These are phyloP conservation scores for Sphyrna mokarran DNA, from an alignment of 2,113 vertebrate genomes.

Conservation along the genomic window DNA sequence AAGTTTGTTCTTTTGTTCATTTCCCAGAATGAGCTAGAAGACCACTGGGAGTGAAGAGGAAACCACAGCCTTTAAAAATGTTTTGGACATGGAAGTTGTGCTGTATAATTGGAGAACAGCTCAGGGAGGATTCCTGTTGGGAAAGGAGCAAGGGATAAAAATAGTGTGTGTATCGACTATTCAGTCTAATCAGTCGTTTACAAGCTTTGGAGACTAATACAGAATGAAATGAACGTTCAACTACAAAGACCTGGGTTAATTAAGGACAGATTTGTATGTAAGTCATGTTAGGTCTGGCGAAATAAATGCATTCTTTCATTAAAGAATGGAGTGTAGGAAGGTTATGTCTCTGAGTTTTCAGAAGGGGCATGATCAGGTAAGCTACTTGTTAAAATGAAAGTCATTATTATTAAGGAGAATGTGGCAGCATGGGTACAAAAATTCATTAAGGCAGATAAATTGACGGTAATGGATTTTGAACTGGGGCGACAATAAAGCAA, in stretches of 20 bases:
- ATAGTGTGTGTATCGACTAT: too few species aligned
- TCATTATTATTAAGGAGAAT: not conserved
- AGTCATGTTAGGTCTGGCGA: not conserved
- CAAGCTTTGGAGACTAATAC: not conserved
- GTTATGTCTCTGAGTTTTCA: not conserved
- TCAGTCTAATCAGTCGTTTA: not conserved
- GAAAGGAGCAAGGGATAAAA: not conserved
- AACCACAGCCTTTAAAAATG: not conserved
- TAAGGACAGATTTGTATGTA: not conserved
- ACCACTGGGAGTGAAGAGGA: too few species aligned
- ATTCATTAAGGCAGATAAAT: not conserved
- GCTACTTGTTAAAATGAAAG: not conserved
- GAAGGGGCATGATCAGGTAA: not conserved
- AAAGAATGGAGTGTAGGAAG: not conserved
- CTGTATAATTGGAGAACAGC: not conserved
- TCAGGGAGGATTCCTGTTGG: not conserved
- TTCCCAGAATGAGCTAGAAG: not conserved
- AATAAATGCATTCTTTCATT: not conserved
- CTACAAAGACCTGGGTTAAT: not conserved
- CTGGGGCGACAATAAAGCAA: not conserved
- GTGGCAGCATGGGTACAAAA: not conserved
- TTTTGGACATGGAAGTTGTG: not conserved
- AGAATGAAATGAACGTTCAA: not conserved
- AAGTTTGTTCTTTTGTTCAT: not conserved
- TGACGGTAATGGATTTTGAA: not conserved